Evolutionary conservation across 2,113 vertebrate genomes (phyloP).

Genomic region (Solea senegalensis): DNA sequence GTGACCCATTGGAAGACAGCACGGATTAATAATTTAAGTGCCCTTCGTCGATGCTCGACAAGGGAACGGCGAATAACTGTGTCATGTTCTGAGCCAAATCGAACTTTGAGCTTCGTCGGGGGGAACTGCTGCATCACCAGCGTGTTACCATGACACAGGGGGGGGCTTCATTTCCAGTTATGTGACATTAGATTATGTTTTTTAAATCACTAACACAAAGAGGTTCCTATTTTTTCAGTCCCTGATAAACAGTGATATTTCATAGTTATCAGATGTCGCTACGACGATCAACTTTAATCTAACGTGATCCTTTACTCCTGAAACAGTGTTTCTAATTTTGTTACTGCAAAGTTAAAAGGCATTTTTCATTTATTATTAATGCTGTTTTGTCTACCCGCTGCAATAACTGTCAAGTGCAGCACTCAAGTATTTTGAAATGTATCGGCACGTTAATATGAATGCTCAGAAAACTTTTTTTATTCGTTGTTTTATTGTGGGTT

Average conservation of each 20-base stretch:
- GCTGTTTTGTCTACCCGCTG: slow-evolving; percentile 46
- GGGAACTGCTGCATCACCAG: too few species aligned
- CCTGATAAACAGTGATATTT: neutral
- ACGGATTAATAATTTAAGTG: too few species aligned
- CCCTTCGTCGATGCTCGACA: too few species aligned
- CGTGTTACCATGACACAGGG: too few species aligned
- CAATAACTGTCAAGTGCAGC: slow-evolving; percentile 33
- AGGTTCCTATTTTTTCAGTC: too few species aligned
- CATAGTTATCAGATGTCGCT: neutral
- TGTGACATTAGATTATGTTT: too few species aligned
- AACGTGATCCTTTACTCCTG: slow-evolving; percentile 2
- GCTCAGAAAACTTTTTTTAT: slow-evolving; percentile 12
- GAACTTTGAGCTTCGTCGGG: too few species aligned
- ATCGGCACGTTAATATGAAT: slow-evolving; percentile 43
- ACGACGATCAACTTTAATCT: slow-evolving; percentile 12
- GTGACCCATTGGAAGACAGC: too few species aligned
- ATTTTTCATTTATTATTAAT: slow-evolving; percentile 52
- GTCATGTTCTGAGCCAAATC: too few species aligned
- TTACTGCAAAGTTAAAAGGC: slow-evolving; percentile 28
- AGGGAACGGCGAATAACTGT: too few species aligned
- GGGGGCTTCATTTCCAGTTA: too few species aligned
- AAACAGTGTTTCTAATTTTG: slow-evolving; percentile 12
- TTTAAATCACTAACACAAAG: too few species aligned
- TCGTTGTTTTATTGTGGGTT: slow-evolving; percentile 9
- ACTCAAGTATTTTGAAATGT: slow-evolving; percentile 22